phyloP scores from a whole-genome alignment of 1,140 invertebrate species.

The Augochlora pura region DNA sequence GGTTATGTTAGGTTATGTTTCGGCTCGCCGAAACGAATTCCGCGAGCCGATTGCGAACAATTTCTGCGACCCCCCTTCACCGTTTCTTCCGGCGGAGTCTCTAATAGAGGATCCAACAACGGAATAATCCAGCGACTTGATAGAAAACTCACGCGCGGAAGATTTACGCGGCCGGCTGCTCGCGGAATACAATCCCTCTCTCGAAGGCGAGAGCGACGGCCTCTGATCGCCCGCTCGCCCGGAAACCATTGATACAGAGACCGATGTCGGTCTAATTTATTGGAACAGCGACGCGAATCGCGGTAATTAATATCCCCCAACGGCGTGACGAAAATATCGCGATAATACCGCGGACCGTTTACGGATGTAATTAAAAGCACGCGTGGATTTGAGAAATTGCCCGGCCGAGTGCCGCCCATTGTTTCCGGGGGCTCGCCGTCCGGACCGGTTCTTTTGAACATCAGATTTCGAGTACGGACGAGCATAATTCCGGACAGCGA shows the following conservation, averaged over 20 bases:
- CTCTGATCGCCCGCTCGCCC: neutral
- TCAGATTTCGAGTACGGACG: too few relatives aligned
- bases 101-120: conserved; percentile 34
- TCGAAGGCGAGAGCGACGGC: too few relatives aligned
- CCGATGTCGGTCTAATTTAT: conserved; percentile 20
- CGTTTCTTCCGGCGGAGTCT: neutral
- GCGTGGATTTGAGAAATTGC: neutral
- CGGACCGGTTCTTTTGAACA: neutral
- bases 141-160: conserved; percentile 40
- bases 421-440: neutral
- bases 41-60: too few relatives aligned
- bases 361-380: conserved; percentile 5
- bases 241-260: conserved; percentile 32
- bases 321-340: neutral
- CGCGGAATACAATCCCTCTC: neutral
- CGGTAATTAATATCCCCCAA: conserved; percentile 28
- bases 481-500: neutral
- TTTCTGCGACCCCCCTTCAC: conserved; percentile 1
- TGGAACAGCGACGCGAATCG: conserved; percentile 21
- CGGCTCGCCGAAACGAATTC: too few relatives aligned
- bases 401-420: neutral
- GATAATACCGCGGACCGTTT: neutral
- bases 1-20: too few relatives aligned
- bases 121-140: conserved; percentile 32
- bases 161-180: conserved; percentile 26